Evolutionary conservation across 2,888 invertebrate genomes (phyloP), one percentile per base, ranked within the genome.

Genomic region (Tanypteryx hageni): DNA sequence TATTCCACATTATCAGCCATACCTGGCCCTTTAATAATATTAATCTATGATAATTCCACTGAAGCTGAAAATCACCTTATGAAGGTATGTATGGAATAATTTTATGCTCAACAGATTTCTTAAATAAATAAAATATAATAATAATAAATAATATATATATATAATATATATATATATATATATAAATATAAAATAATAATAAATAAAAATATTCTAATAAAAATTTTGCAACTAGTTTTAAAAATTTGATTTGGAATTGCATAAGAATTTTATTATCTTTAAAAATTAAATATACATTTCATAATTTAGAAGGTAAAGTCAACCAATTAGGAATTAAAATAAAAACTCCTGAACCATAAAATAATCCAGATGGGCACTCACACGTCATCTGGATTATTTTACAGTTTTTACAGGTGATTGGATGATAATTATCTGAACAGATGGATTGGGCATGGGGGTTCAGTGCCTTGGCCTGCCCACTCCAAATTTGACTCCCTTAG

Each of bases 1-100:
- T 56, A 83, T 56, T 83, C 83, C 11, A 56, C 83, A 56, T 83
- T 83, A 27, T 13, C 83, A 83, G 83, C 57, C 10, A 83, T 83
- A 56, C 27, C 89, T 89, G 89, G 27, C 31, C 89, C 31, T 68
- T 44, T 44, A 10, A 56, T 68, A n/a, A n/a, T 44, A 27, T 7
- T 89, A 4, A 68, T 89, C 18, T 89, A 64, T 44, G 89, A 89
- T n/a, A 44, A 68, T n/a, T 68, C 64, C 4, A 44, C 18, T 31
- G 68, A 64, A 44, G 68, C 68, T 56, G 18, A n/a, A 9, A n/a
- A 27, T 16, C n/a, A 44, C 1, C 64, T 89, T n/a, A 44, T 10
- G 16, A 44, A 64, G 89, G 89, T 89, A 61, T 44, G 18, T 0
- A 86, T 59, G 4, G 22, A 13, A 14, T 16, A 44, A 7, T 56